Conservation (phyloP, 2,888 invertebrate genomes). For the Cataglyphis rosenhaueri region DNA sequence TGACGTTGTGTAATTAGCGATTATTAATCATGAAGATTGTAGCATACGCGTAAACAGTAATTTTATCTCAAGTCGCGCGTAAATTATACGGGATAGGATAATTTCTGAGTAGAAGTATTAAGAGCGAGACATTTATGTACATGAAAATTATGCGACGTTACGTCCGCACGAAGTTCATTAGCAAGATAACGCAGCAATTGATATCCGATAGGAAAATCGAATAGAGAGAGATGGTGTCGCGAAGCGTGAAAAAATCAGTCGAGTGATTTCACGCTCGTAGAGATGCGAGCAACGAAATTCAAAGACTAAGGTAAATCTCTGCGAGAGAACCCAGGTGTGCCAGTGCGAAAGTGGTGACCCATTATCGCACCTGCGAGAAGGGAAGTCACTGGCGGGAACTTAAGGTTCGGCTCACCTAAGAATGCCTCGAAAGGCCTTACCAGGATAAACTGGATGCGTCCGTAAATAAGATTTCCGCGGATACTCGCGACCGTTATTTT, state of each 20-base stretch:
- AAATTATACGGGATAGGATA: constrained; percentile 6
- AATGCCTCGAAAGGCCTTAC: constrained; percentile 72
- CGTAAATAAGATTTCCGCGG: constrained; percentile 69
- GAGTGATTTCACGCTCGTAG: neutral
- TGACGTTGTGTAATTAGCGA: neutral
- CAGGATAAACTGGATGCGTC: constrained; percentile 70
- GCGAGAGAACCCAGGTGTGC: constrained; percentile 76
- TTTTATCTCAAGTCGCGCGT: neutral
- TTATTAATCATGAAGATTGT: neutral
- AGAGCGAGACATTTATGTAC: neutral
- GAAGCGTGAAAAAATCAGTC: constrained; percentile 9
- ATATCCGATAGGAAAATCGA: neutral
- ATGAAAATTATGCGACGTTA: neutral
- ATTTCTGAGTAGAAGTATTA: neutral
- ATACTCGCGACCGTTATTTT: constrained; percentile 11
- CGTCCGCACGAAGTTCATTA: neutral
- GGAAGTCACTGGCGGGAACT: constrained; percentile 70
- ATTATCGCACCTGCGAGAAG: constrained; percentile 81
- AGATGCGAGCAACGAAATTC: constrained; percentile 55
- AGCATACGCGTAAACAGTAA: neutral
- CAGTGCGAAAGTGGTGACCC: constrained; percentile 82
- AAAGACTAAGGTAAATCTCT: constrained; percentile 27
- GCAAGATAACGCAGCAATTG: constrained; percentile 6
- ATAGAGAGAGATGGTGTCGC: neutral
- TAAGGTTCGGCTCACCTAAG: constrained; percentile 57